phyloP scores from a whole-genome alignment of 2,113 vertebrate species.

The Chauna torquata region DNA sequence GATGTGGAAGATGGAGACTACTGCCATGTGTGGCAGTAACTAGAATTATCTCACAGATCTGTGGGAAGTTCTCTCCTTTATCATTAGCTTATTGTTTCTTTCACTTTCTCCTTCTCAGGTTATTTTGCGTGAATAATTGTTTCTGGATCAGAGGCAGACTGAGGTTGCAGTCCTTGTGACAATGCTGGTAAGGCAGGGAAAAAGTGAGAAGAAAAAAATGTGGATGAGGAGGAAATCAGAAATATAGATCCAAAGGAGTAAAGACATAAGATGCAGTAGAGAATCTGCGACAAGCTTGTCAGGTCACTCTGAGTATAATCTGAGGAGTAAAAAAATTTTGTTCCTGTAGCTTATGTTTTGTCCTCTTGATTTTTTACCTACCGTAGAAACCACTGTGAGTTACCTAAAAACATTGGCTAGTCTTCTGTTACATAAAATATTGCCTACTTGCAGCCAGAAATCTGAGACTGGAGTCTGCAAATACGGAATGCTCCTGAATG shows the following conservation, averaged over 20 bases:
- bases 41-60: neutral
- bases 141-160: neutral
- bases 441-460: neutral
- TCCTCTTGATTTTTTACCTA: neutral
- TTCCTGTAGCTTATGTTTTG: neutral
- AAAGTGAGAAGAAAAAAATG: neutral
- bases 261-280: neutral
- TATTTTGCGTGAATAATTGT: neutral
- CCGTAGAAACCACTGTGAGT: neutral
- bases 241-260: neutral
- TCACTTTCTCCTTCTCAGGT: neutral
- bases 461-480: neutral
- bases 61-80: neutral
- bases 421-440: constrained; percentile 2
- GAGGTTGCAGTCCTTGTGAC: neutral
- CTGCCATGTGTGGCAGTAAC: neutral
- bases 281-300: neutral
- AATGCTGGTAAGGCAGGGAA: neutral
- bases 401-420: neutral
- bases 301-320: neutral
- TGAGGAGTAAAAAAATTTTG: neutral
- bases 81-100: neutral
- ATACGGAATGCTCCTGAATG: neutral
- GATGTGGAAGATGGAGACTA: neutral
- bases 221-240: neutral